Evolutionary conservation across 2,888 invertebrate species (phyloP).

Genomic region (Leptinotarsa peninsularis): DNA sequence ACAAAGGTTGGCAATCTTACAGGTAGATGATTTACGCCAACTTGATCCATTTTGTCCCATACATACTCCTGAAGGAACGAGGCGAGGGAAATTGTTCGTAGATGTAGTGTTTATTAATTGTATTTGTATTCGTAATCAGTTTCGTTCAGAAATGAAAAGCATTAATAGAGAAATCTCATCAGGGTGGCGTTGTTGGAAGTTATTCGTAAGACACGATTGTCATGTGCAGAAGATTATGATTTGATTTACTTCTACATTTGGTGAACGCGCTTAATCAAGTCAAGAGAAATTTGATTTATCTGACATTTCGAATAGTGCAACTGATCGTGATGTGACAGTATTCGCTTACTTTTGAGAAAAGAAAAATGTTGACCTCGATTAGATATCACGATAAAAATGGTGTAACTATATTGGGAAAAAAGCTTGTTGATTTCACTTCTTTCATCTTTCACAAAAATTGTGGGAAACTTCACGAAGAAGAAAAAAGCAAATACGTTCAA

Average conservation of each 20-base stretch:
- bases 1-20: slow-evolving; percentile 42
- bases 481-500: too few species aligned
- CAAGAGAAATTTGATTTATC: background rate
- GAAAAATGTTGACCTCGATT: too few species aligned
- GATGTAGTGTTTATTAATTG: slow-evolving; percentile 20
- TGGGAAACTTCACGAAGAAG: too few species aligned
- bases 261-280: background rate
- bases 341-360: background rate
- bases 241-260: slow-evolving; percentile 6
- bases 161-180: slow-evolving; percentile 15
- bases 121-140: slow-evolving; percentile 16
- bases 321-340: background rate
- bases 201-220: slow-evolving; percentile 11
- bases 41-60: slow-evolving; percentile 15
- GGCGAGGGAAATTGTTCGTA: slow-evolving; percentile 11
- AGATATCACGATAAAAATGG: too few species aligned
- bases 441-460: too few species aligned
- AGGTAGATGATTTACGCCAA: slow-evolving; percentile 20
- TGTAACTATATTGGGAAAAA: too few species aligned
- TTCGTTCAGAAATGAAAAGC: slow-evolving; percentile 15
- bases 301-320: background rate
- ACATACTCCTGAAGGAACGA: slow-evolving; percentile 5
- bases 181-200: background rate
- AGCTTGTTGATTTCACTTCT: too few species aligned
- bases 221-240: slow-evolving; percentile 8